phyloP scores from a whole-genome alignment of 2,888 invertebrate genomes.

The Cryptus armator region DNA sequence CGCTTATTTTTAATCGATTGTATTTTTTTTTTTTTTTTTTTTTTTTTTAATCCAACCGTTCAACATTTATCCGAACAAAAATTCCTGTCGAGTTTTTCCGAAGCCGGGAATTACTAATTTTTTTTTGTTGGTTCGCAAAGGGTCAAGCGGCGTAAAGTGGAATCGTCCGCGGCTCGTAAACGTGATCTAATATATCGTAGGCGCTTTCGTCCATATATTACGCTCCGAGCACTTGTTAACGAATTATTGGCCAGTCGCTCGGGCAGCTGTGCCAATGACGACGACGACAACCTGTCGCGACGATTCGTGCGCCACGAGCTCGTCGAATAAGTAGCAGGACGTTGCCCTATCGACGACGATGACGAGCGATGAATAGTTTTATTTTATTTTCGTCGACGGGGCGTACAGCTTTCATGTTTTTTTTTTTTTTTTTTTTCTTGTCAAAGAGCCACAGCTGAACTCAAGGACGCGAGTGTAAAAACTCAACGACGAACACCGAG shows the following conservation, averaged over 20 bases:
- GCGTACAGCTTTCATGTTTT: neutral
- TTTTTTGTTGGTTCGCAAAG: slow-evolving; percentile 26
- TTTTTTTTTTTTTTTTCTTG: slow-evolving; percentile 1
- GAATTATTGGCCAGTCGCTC: slow-evolving; percentile 69
- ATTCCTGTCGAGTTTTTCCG: no score
- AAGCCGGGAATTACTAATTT: neutral
- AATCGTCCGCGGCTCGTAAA: slow-evolving; percentile 64
- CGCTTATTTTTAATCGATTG: neutral
- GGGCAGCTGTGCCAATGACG: slow-evolving; percentile 45
- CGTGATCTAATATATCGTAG: slow-evolving; percentile 73
- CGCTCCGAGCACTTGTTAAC: slow-evolving; percentile 74
- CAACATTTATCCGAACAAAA: no score
- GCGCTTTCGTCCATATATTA: slow-evolving; percentile 75
- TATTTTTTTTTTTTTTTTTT: neutral
- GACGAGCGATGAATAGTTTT: slow-evolving; percentile 13
- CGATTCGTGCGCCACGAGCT: slow-evolving; percentile 1
- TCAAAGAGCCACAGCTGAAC: neutral
- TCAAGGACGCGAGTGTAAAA: slow-evolving; percentile 11
- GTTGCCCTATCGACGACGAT: slow-evolving; percentile 43
- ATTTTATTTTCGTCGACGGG: neutral
- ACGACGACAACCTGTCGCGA: slow-evolving; percentile 64
- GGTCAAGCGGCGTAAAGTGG: slow-evolving; percentile 19
- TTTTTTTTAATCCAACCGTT: no score
- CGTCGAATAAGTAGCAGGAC: slow-evolving; percentile 44
- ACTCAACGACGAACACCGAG: slow-evolving; percentile 6